Evolutionary conservation across 2,113 vertebrate species (phyloP), one percentile per base, ranked within the genome.

Genomic region (Pseudopodoces humilis): DNA sequence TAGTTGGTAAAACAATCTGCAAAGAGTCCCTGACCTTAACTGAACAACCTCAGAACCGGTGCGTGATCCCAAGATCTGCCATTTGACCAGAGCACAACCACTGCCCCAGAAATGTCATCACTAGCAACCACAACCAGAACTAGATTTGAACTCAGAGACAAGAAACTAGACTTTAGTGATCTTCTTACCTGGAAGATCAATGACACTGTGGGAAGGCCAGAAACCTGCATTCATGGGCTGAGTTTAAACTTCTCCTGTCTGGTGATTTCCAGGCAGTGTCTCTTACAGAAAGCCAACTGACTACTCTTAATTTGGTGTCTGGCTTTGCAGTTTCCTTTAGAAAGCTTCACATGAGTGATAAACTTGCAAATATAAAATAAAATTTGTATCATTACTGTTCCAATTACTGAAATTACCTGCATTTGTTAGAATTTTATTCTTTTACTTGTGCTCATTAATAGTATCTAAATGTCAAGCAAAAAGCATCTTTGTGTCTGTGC

Each of bases 391-490:
- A 3, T 80, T 90, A 79, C 47, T 74, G 46, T 52, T 83, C 39
- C 43, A 70, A n/a, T 78, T 88, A 88, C 72, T 88, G 71, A 90
- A 96, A 83, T 91, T 91, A 74, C 41, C 35, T 58, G 35, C 10
- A 2, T 67, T 64, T 53, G 33, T 71, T 70, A 86, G n/a, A 82
- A 71, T 77, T 74, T 62, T 68, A 85, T 91, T 95, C 8, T 91
- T 94, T 82, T 56, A 59, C 20, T 88, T 70, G 35, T 3, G 6
- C 41, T 94, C 30, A 85, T 88, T 87, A 95, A 75, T 24, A 23
- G 16, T 24, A 60, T 25, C 69, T 90, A 95, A 96, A 95, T 95
- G 90, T 95, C 92, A 95, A 86, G 65, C 35, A 81, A 90, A 94
- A 92, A 70, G 25, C 53, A 75, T 62, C 65, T 88, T 47, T 56